Conservation (phyloP, 2,113 vertebrate species). For the Antechinus stuartii region DNA sequence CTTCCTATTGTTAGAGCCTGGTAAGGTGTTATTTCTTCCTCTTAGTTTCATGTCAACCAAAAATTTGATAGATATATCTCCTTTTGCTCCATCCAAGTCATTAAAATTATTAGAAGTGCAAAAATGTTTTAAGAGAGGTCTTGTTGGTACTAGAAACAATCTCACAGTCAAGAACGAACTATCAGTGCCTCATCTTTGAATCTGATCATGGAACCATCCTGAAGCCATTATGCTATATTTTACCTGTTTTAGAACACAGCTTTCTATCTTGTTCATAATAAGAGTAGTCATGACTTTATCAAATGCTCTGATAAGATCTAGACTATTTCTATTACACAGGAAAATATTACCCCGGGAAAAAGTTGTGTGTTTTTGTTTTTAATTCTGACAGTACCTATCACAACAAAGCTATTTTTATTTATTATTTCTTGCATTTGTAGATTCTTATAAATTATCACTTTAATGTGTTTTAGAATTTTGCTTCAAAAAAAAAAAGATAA, state of each 20-base stretch:
- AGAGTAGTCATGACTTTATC: not conserved
- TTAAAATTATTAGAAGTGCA: not conserved
- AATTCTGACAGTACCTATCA: not conserved
- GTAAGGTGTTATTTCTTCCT: not conserved
- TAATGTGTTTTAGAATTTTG: not conserved
- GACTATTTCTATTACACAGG: not conserved
- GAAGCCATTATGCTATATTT: not conserved
- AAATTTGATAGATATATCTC: not conserved
- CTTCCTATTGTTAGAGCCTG: not conserved
- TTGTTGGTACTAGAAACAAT: not conserved
- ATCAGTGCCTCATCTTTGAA: not conserved
- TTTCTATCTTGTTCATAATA: not conserved
- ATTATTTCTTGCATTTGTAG: not conserved
- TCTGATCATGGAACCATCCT: not conserved
- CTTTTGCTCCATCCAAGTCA: not conserved
- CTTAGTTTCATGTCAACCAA: not conserved
- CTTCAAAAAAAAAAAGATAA: not conserved
- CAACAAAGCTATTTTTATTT: not conserved
- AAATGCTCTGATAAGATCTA: not conserved
- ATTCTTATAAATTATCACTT: not conserved
- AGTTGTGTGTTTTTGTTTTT: not conserved
- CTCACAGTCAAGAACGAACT: not conserved
- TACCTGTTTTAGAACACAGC: not conserved
- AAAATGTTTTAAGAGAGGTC: not conserved
- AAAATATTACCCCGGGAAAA: not conserved